Conservation (phyloP, 2,888 invertebrate species). For the Drosophila gaucha region DNA sequence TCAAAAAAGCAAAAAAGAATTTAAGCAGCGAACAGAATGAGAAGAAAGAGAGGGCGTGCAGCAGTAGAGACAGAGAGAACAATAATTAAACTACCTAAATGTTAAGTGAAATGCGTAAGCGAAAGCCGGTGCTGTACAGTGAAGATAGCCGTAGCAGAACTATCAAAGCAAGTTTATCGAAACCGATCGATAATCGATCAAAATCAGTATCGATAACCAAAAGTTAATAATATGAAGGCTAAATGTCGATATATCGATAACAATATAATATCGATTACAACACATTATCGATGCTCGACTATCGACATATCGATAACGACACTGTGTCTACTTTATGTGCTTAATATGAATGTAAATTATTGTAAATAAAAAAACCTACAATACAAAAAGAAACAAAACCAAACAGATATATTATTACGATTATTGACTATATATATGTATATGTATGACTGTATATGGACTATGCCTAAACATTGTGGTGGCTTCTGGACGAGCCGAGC, state of each 20-base stretch:
- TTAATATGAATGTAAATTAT: constrained; percentile 72
- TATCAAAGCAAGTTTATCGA: constrained; percentile 26
- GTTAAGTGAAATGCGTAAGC: constrained; percentile 47
- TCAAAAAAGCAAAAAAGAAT: constrained; percentile 34
- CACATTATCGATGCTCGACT: constrained; percentile 3
- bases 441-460: constrained; percentile 59
- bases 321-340: constrained; percentile 49
- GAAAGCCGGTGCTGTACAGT: constrained; percentile 48
- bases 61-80: constrained; percentile 67
- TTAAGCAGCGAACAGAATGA: constrained; percentile 7
- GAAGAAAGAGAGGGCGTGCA: constrained; percentile 14
- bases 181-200: constrained; percentile 13
- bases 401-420: constrained; percentile 28
- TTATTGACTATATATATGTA: constrained; percentile 44
- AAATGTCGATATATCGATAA: constrained; percentile 3
- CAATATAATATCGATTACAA: constrained; percentile 7
- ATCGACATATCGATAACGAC: constrained; percentile 21
- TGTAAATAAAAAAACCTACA: constrained; percentile 63
- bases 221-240: not conserved
- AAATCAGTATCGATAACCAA: constrained; percentile 1
- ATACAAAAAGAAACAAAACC: constrained; percentile 3
- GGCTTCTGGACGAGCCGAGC: constrained; percentile 52
- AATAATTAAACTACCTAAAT: constrained; percentile 75
- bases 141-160: constrained; percentile 42
- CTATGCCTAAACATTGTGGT: constrained; percentile 56